These are phyloP conservation scores for Mionectes olivaceus DNA, from an alignment of 2,797 vertebrate genomes.

Conservation along the genomic window DNA sequence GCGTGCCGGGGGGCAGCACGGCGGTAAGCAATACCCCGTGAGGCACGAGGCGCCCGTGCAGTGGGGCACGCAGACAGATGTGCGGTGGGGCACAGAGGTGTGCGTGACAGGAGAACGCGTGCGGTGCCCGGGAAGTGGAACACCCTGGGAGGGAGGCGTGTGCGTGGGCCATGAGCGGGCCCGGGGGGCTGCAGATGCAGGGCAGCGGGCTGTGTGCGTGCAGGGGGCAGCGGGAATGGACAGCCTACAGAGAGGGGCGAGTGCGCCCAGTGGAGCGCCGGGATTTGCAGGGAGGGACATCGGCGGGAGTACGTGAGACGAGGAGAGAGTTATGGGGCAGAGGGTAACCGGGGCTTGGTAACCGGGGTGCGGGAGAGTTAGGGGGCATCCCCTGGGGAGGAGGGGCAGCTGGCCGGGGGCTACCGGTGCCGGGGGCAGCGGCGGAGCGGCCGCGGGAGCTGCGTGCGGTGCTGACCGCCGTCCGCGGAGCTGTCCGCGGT, in stretches of 20 bases:
- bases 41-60: background rate
- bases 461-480: background rate
- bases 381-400: background rate
- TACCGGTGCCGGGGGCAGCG: background rate
- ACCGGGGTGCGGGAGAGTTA: too few species aligned
- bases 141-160: background rate
- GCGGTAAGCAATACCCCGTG: rapidly evolving
- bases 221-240: background rate
- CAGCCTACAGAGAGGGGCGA: background rate
- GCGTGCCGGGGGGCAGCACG: background rate
- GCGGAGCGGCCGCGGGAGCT: background rate
- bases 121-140: background rate
- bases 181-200: background rate
- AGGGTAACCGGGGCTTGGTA: too few species aligned
- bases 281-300: too few species aligned
- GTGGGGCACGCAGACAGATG: background rate
- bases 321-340: background rate
- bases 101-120: background rate
- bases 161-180: background rate
- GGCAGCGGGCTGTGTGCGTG: background rate
- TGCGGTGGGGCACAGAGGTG: background rate
- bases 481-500: background rate
- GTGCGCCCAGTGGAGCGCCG: rapidly evolving
- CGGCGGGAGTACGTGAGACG: background rate
- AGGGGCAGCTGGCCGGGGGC: too few species aligned